A percentile compares a stretch with the other conserved stretches of the same genome.
These are phyloP conservation scores for Polymixis lichenea DNA, from an alignment of 2,888 invertebrate genomes.

Conservation along the genomic window DNA sequence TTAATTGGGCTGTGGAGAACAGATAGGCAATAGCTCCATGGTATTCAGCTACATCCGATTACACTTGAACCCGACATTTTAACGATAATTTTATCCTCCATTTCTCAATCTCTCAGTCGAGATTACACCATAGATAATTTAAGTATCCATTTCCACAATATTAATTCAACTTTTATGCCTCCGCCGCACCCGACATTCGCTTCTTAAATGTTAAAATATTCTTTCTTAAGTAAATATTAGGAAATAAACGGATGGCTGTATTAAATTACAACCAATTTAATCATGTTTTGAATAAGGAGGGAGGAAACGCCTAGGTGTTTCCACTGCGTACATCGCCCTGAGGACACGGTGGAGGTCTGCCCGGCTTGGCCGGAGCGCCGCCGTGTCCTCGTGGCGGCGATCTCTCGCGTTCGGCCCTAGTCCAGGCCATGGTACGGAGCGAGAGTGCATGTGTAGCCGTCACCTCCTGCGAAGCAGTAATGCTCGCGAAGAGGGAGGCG, in stretches of 20 bases:
- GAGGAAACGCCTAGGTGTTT: too few relatives aligned
- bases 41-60: not conserved
- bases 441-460: too few relatives aligned
- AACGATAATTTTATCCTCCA: not conserved
- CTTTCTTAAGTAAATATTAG: constrained; percentile 39
- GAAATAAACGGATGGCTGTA: not conserved
- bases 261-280: not conserved
- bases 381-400: too few relatives aligned
- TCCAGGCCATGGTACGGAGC: too few relatives aligned
- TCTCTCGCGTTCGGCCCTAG: too few relatives aligned
- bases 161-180: constrained; percentile 9
- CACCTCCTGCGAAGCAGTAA: too few relatives aligned
- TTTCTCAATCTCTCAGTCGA: constrained; percentile 21
- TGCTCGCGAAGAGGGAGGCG: too few relatives aligned
- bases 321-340: too few relatives aligned
- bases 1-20: not conserved
- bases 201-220: constrained; percentile 30
- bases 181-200: constrained; percentile 15
- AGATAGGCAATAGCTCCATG: not conserved
- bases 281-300: too few relatives aligned
- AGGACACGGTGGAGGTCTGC: too few relatives aligned
- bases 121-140: constrained; percentile 25
- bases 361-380: too few relatives aligned
- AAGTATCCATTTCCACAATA: constrained; percentile 18
- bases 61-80: constrained; percentile 1